These are phyloP conservation scores for Nebria brevicollis DNA, from an alignment of 2,888 invertebrate genomes.

Conservation along the genomic window DNA sequence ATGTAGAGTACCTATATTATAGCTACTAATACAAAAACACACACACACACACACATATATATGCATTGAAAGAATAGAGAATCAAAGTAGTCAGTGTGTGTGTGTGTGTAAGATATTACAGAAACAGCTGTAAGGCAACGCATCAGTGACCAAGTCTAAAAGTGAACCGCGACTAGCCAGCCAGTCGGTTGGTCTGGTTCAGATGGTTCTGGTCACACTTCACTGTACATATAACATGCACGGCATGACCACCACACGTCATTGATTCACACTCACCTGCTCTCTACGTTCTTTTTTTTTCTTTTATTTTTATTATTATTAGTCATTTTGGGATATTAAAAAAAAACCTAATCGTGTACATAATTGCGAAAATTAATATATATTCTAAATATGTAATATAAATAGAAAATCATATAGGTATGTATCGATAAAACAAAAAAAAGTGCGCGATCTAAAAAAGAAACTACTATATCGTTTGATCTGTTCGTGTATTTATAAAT, in stretches of 20 bases:
- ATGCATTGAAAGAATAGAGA: neutral
- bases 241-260: constrained; percentile 15
- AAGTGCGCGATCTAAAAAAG: too few species aligned
- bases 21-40: constrained; percentile 2
- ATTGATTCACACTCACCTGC: constrained; percentile 25
- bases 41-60: neutral
- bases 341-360: too few species aligned
- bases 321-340: too few species aligned
- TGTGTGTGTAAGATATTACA: neutral
- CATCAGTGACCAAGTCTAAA: neutral
- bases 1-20: neutral
- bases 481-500: neutral
- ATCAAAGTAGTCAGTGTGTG: neutral
- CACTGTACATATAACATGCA: constrained; percentile 21
- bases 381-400: too few species aligned
- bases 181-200: neutral
- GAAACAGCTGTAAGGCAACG: constrained; percentile 12
- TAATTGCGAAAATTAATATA: too few species aligned
- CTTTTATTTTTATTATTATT: neutral
- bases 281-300: neutral
- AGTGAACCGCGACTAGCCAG: constrained; percentile 2
- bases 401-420: too few species aligned
- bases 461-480: too few species aligned
- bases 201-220: neutral
- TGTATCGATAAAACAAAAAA: too few species aligned